Evolutionary conservation across 2,797 vertebrate species (phyloP).

Genomic region (Iguana delicatissima): DNA sequence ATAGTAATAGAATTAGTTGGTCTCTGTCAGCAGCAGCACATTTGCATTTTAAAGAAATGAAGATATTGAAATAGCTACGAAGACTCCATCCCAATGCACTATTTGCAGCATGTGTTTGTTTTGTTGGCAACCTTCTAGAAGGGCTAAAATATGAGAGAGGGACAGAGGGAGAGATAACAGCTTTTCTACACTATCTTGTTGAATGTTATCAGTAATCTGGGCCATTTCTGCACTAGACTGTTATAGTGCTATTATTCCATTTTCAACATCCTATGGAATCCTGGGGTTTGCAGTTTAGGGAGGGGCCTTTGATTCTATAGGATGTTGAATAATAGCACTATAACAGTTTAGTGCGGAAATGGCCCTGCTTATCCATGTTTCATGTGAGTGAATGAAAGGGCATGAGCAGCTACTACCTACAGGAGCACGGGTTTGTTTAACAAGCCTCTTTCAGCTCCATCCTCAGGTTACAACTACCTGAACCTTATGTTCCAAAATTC

Average conservation of each 20-base stretch:
- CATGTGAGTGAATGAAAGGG: neutral
- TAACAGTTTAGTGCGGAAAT: too few species aligned
- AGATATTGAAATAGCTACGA: conserved; percentile 14
- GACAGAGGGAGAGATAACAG: neutral
- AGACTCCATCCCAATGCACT: conserved; percentile 8
- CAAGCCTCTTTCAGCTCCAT: neutral
- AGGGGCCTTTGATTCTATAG: too few species aligned
- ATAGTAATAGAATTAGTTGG: conserved; percentile 49
- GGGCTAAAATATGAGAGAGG: neutral
- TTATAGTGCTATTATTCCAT: too few species aligned
- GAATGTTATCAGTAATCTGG: neutral
- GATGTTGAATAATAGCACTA: too few species aligned
- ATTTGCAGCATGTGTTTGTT: conserved; percentile 45
- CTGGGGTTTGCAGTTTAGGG: too few species aligned
- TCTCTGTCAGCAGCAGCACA: conserved; percentile 20
- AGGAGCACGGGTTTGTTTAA: neutral
- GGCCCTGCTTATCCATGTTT: neutral
- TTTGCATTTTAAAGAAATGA: conserved; percentile 61
- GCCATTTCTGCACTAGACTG: too few species aligned
- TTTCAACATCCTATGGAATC: too few species aligned
- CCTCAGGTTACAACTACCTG: neutral
- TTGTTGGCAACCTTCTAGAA: neutral
- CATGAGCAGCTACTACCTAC: neutral
- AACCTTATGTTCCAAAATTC: neutral
- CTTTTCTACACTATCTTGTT: neutral